Conservation (phyloP, 1,140 invertebrate genomes). For the Globodera rostochiensis region DNA sequence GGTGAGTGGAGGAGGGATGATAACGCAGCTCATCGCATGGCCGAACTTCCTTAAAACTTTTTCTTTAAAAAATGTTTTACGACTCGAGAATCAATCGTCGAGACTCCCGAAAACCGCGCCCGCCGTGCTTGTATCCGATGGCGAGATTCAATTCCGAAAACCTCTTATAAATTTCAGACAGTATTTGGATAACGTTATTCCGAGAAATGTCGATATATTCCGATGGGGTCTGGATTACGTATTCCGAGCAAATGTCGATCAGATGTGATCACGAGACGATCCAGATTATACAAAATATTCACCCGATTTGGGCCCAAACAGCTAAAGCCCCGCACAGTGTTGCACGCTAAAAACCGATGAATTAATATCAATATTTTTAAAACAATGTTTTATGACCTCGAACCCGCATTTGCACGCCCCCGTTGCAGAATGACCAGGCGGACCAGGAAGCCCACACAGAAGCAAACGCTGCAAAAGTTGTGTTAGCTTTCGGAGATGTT, state of each 20-base stretch:
- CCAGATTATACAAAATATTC: conserved; percentile 17
- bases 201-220: no score
- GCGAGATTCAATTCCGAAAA: no score
- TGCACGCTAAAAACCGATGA: background rate
- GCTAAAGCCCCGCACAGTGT: conserved; percentile 56
- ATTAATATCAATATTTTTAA: no score
- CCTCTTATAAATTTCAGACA: no score
- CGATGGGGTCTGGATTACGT: no score
- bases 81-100: background rate
- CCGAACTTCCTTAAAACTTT: conserved; percentile 33
- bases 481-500: no score
- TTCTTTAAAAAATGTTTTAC: background rate
- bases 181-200: no score
- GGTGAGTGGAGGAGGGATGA: background rate
- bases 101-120: background rate
- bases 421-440: conserved; percentile 62
- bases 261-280: background rate
- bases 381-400: conserved; percentile 60
- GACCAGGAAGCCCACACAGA: conserved; percentile 65
- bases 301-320: conserved; percentile 59
- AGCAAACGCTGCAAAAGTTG: conserved; percentile 56
- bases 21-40: conserved; percentile 39
- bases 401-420: conserved; percentile 58
- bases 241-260: no score
- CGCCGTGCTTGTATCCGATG: background rate